Base-by-base conservation (phyloP, 2,888 invertebrate species). In the Microplitis manilae region DNA sequence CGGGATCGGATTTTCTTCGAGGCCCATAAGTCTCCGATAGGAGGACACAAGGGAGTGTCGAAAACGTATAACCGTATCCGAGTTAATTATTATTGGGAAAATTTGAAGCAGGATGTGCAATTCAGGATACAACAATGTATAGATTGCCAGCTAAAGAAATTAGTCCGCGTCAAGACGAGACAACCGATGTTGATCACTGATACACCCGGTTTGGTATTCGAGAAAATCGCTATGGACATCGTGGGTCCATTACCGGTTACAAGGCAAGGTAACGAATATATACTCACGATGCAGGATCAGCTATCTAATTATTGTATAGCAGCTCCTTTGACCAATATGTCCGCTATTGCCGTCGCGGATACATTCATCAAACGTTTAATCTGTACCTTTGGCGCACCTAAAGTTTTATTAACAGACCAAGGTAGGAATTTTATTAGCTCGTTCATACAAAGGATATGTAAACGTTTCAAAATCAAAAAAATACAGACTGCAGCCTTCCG, bases 151-250 rank as follows among this genome's bases (percentile, higher is more conserved):
- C 15, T 60, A 8, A 77, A 67, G 1, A 79, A 77, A 41, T 30
- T 77, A 9, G 59, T 70, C 1, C 30, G 76, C 5, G 64, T 79
- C 0, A 77, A 76, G 60, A 76, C 73, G 0, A 68, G 62, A 68
- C 68, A 75, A 64, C 79, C 79, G 0, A 79, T 77, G 79, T 15
- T 77, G 2, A 79, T 79, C 6, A 77, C 79, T 1, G 79, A 79
- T 4, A 79, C 76, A 1, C 70, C 79, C 1, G 61, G 64, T 0
- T 20, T 13, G 1, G 79, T 76, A 1, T 79, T 79, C 15, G 73
- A 30, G 30, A 30, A 30, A 30, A 4, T 30, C 0, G 30, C 30
- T 30, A 30, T 30, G 30, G 4, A 30, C 30, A 30, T 4, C 30
- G 4, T 30, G 30, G 30, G 30, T 2, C 30, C 30, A 2, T 30